Evolutionary conservation across 2,797 vertebrate species (phyloP).

Genomic region (Mastacembelus armatus): DNA sequence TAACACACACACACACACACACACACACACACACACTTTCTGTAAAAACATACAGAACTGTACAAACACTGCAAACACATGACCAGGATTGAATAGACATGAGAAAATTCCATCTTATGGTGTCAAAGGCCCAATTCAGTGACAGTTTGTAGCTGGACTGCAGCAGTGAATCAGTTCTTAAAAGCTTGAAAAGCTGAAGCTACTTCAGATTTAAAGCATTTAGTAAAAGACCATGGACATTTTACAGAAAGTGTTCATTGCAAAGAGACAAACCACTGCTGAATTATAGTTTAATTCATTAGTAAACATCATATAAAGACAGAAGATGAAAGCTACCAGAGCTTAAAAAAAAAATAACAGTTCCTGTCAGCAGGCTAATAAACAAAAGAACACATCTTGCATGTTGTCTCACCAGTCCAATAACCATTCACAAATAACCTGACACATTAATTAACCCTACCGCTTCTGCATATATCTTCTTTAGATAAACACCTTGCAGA

Average conservation of each 20-base stretch:
- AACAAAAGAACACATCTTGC: not conserved
- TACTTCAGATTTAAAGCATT: not conserved
- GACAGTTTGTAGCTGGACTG: constrained; percentile 3
- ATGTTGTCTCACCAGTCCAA: constrained; percentile 11
- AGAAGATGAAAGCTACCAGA: not conserved
- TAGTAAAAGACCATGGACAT: not conserved
- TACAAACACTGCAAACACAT: constrained; percentile 53
- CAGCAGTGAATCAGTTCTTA: not conserved
- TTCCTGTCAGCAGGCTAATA: too few species aligned
- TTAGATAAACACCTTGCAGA: constrained; percentile 1
- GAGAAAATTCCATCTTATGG: constrained; percentile 31
- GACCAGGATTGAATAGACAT: constrained; percentile 46
- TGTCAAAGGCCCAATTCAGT: constrained; percentile 54
- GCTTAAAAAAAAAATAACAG: too few species aligned
- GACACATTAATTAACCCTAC: too few species aligned
- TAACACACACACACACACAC: constrained; percentile 53
- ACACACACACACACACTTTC: constrained; percentile 42
- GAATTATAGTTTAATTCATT: not conserved
- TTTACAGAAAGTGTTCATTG: not conserved
- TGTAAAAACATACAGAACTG: constrained; percentile 69
- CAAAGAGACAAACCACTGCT: not conserved
- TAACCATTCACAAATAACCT: too few species aligned
- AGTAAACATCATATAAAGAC: not conserved
- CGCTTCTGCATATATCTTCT: constrained; percentile 13
- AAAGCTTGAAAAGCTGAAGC: not conserved